Evolutionary conservation across 2,888 invertebrate species (phyloP).

Genomic region (Anagyrus pseudococci): DNA sequence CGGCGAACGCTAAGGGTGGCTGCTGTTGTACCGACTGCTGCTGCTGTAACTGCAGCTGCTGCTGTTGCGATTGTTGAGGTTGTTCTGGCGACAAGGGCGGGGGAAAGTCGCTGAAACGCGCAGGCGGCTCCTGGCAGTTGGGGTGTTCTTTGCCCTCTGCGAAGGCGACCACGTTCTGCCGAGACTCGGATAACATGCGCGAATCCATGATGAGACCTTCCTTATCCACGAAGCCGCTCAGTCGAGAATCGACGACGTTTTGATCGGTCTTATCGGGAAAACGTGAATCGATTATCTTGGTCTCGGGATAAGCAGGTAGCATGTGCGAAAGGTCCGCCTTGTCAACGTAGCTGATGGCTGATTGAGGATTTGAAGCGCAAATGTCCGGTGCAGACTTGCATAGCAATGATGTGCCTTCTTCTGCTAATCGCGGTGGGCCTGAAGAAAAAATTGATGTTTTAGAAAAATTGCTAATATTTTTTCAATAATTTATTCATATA

Average conservation of each 20-base stretch:
- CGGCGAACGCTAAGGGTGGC: constrained; percentile 43
- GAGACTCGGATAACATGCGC: constrained; percentile 56
- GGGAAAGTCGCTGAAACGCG: constrained; percentile 50
- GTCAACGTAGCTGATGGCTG: constrained; percentile 59
- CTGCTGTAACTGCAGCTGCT: constrained; percentile 21
- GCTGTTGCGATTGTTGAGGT: too few relatives aligned
- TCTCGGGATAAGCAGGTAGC: constrained; percentile 55
- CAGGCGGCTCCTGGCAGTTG: constrained; percentile 49
- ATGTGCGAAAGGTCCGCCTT: constrained; percentile 58
- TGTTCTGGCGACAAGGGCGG: constrained; percentile 21
- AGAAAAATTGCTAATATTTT: neutral
- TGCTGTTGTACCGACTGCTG: constrained; percentile 34
- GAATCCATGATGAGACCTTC: constrained; percentile 59
- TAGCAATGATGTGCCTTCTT: constrained; percentile 57
- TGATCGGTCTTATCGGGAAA: constrained; percentile 34
- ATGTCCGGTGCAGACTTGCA: constrained; percentile 60
- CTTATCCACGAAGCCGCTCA: constrained; percentile 59
- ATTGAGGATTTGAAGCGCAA: constrained; percentile 58
- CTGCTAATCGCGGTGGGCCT: constrained; percentile 53
- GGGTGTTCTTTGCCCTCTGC: constrained; percentile 55
- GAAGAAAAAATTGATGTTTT: constrained; percentile 5
- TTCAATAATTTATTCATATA: neutral
- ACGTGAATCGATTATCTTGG: constrained; percentile 48
- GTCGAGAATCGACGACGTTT: constrained; percentile 54
- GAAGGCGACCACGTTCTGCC: constrained; percentile 58